Conservation (phyloP, 2,113 vertebrate species). For the Taxidea taxus region DNA sequence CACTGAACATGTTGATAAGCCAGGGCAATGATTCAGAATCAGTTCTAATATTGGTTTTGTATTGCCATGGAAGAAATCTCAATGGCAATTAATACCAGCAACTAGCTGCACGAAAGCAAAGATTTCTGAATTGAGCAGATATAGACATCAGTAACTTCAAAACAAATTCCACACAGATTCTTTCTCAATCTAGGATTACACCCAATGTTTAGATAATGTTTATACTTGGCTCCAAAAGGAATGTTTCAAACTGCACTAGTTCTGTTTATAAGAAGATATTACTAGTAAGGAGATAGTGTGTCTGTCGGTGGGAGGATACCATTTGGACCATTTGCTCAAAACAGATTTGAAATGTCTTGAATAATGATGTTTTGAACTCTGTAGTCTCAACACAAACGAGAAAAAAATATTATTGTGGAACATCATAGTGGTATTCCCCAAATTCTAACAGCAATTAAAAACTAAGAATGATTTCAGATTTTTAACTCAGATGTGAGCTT, state of each 20-base stretch:
- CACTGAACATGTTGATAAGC: not conserved
- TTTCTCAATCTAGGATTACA: constrained; percentile 43
- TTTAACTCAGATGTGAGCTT: not conserved
- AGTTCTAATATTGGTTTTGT: not conserved
- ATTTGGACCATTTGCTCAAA: not conserved
- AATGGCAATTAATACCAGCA: not conserved
- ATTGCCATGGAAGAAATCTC: not conserved
- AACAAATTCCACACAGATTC: constrained; percentile 59
- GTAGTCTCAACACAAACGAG: not conserved
- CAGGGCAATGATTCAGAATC: not conserved
- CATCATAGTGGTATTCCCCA: not conserved
- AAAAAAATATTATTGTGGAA: not conserved
- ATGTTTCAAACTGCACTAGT: not conserved
- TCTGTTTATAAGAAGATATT: constrained; percentile 39
- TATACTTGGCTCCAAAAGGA: constrained; percentile 60
- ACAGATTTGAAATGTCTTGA: constrained; percentile 34
- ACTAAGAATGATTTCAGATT: not conserved
- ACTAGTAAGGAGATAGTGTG: constrained; percentile 3
- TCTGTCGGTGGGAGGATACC: constrained; percentile 1
- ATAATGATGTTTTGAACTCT: constrained; percentile 18
- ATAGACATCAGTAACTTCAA: not conserved
- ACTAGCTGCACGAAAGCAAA: not conserved
- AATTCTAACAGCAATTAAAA: not conserved
- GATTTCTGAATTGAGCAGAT: not conserved
- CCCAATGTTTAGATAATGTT: constrained; percentile 41